phyloP scores from a whole-genome alignment of 2,888 invertebrate genomes.

The Machimus atricapillus region DNA sequence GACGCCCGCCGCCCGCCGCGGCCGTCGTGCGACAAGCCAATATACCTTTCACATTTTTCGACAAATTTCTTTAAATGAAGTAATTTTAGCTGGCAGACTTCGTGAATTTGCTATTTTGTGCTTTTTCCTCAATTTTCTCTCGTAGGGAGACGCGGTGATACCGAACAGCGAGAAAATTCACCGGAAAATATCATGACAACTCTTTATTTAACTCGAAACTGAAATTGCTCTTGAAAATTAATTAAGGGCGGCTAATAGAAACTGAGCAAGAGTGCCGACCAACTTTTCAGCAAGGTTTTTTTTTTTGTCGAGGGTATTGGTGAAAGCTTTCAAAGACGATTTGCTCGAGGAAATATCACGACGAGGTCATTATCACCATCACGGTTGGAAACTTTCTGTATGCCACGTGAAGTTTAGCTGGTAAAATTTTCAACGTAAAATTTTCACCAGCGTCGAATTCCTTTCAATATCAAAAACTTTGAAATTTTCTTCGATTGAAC shows the following conservation, averaged over 20 bases:
- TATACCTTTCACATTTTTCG: neutral
- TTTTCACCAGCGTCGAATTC: neutral
- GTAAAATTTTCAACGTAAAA: neutral
- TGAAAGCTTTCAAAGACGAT: neutral
- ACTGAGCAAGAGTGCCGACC: neutral
- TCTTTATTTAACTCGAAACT: constrained; percentile 15
- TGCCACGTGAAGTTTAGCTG: neutral
- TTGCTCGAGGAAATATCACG: neutral
- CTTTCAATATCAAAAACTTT: neutral
- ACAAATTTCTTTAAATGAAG: neutral
- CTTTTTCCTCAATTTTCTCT: neutral
- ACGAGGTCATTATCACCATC: neutral
- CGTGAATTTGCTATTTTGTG: neutral
- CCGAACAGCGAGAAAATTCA: neutral
- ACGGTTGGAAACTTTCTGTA: neutral
- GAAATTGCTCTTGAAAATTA: neutral
- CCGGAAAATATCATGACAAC: constrained; percentile 1
- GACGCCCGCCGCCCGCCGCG: neutral
- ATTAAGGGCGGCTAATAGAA: neutral
- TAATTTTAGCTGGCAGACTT: neutral
- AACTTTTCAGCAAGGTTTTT: neutral
- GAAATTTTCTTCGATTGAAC: neutral
- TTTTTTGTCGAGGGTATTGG: neutral
- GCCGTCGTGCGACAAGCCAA: neutral
- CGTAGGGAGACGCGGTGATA: neutral